Base-by-base conservation (phyloP, 2,888 invertebrate species). In the Cacoxenus indagator region DNA sequence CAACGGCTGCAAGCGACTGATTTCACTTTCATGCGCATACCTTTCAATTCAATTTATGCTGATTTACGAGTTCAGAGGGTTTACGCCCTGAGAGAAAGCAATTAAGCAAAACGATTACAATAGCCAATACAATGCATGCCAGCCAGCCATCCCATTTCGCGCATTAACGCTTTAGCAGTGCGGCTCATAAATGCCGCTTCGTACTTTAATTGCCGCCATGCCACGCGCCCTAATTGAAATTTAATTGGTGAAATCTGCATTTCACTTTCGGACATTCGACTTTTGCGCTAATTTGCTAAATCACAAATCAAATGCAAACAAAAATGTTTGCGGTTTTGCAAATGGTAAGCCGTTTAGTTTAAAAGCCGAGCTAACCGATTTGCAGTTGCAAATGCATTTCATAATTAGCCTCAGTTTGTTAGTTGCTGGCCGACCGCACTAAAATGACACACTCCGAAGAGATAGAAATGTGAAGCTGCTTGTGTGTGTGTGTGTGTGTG, bases 201-300 rank as follows among this genome's bases (percentile, higher is more conserved):
- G 54, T 24, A 29, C 57, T 27, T 57, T 57, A 57, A 57, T 57
- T n/a, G 1, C 29, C 29, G 29, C n/a, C 57, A 57, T 29, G 57
- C 14, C 6, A n/a, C 48, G 48, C 19, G 24, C 59, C 79, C 71
- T 73, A 82, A 81, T 81, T 78, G 70, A 73, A 68, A 71, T 68
- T 83, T 81, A 81, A 81, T 81, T 81, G 80, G 83, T 79, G 78
- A 82, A 81, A 82, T 76, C 78, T 75, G 73, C 81, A 76, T 77
- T 78, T 82, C 78, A 74, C 76, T 76, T 72, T 70, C 22, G 51
- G 19, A n/a, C 0, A 51, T 37, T 37, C 37, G 37, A 14, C 9
- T 37, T 37, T 37, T 37, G 37, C 19, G 17, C 22, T 51, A n/a
- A 51, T 51, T 51, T 51, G 22, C 51, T 6, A 51, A 51, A 37